Evolutionary conservation across 2,797 vertebrate genomes (phyloP).

Genomic region (Esox lucius): DNA sequence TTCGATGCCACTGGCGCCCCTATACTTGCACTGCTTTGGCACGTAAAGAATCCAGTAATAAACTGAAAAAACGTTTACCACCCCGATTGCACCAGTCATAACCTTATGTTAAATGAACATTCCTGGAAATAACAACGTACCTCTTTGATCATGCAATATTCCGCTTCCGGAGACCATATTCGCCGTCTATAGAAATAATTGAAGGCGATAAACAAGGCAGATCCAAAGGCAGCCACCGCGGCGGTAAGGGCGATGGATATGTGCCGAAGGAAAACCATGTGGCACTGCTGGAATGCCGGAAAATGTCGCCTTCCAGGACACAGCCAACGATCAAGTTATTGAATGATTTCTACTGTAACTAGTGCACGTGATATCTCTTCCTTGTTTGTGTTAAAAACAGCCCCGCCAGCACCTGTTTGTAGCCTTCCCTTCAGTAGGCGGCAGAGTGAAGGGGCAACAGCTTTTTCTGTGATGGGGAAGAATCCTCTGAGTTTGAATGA

Average conservation of each 20-base stretch:
- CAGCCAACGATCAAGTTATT: background rate
- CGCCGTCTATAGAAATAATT: slow-evolving; percentile 76
- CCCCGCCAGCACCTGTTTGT: slow-evolving; percentile 7
- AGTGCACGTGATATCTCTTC: slow-evolving; percentile 42
- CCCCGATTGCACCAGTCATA: background rate
- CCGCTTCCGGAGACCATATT: slow-evolving; percentile 63
- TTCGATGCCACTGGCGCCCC: background rate
- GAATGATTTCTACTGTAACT: background rate
- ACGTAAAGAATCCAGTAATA: background rate
- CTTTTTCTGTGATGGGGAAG: background rate
- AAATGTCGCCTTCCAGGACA: background rate
- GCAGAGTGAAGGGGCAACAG: background rate
- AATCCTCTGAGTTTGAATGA: background rate
- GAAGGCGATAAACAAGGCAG: slow-evolving; percentile 82
- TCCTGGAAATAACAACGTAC: slow-evolving; percentile 54
- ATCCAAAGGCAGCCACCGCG: slow-evolving; percentile 81
- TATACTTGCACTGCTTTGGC: background rate
- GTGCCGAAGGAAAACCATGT: slow-evolving; percentile 77
- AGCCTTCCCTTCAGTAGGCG: background rate
- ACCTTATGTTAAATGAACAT: background rate
- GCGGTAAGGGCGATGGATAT: slow-evolving; percentile 80
- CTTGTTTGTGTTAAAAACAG: slow-evolving; percentile 36
- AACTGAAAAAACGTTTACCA: background rate
- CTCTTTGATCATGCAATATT: slow-evolving; percentile 68
- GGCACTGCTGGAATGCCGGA: slow-evolving; percentile 8